Conservation (phyloP, 2,113 vertebrate species). For the Carettochelys insculpta region DNA sequence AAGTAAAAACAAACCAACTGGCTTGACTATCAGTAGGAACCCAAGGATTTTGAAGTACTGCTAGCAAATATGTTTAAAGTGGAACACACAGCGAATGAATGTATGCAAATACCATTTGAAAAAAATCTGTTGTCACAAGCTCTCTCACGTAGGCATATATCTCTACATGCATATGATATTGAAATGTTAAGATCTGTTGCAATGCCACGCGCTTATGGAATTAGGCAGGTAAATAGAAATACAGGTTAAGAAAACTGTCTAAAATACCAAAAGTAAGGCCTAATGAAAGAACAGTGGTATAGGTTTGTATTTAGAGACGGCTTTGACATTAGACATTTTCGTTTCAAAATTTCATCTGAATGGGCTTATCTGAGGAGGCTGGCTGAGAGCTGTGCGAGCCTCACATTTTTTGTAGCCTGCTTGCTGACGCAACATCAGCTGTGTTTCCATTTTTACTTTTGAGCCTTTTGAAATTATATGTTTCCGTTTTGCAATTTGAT, state of each 20-base stretch:
- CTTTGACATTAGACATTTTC: neutral
- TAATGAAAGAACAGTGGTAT: neutral
- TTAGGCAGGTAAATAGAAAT: constrained; percentile 11
- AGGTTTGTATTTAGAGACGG: constrained; percentile 5
- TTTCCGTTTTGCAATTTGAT: constrained; percentile 86
- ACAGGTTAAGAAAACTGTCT: constrained; percentile 33
- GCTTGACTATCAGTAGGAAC: constrained; percentile 59
- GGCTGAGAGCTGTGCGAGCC: constrained; percentile 62
- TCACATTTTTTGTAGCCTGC: constrained; percentile 69
- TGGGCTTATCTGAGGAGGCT: constrained; percentile 63
- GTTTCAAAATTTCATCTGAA: constrained; percentile 50
- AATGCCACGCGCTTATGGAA: constrained; percentile 28
- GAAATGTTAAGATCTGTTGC: constrained; percentile 64
- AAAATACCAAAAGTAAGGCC: constrained; percentile 15
- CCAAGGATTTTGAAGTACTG: constrained; percentile 51
- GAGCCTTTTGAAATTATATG: constrained; percentile 87
- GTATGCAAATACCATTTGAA: constrained; percentile 61
- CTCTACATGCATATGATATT: constrained; percentile 1
- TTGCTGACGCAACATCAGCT: constrained; percentile 81
- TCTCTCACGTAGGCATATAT: constrained; percentile 60
- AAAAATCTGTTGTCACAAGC: constrained; percentile 56
- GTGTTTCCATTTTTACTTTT: constrained; percentile 86
- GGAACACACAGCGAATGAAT: constrained; percentile 22
- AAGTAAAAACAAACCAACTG: constrained; percentile 69
- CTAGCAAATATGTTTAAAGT: constrained; percentile 24